These are phyloP conservation scores for Lophotis ruficrista DNA, from an alignment of 2,113 vertebrate species.

Conservation along the genomic window DNA sequence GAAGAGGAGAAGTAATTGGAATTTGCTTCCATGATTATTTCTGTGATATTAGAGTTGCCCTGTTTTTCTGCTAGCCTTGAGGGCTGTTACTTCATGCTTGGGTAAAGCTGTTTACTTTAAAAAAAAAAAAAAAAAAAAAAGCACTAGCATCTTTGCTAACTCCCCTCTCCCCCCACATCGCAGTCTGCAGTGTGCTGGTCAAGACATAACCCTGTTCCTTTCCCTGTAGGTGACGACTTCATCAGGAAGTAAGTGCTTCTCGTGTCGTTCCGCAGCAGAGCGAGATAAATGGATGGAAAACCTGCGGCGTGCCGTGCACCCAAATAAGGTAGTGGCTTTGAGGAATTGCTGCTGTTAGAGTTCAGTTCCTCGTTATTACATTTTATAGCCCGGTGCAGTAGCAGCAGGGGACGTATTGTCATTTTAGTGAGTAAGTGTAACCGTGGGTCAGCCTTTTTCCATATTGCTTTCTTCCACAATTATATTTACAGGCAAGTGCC, in stretches of 20 bases:
- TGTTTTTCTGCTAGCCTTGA: neutral
- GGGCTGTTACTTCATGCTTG: constrained; percentile 35
- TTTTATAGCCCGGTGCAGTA: constrained; percentile 39
- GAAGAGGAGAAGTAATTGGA: constrained; percentile 43
- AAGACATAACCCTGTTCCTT: constrained; percentile 40
- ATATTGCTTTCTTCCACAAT: constrained; percentile 38
- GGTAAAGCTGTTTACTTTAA: constrained; percentile 38
- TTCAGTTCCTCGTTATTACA: neutral
- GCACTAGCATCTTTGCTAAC: neutral
- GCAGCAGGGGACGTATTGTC: constrained; percentile 40
- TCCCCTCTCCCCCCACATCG: neutral
- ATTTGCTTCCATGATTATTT: constrained; percentile 41
- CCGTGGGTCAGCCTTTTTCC: constrained; percentile 32
- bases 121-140: neutral
- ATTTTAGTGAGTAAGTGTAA: constrained; percentile 23
- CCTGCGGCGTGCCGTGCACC: constrained; percentile 93
- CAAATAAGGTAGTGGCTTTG: constrained; percentile 88
- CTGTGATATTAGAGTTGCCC: constrained; percentile 2
- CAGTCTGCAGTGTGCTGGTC: constrained; percentile 28
- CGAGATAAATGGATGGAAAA: constrained; percentile 99
- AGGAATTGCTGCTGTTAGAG: neutral
- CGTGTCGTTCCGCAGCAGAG: constrained; percentile 95
- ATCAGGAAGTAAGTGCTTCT: constrained; percentile 97
- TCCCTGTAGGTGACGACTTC: constrained; percentile 91
- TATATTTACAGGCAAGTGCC: constrained; percentile 52